phyloP scores from a whole-genome alignment of 2,888 invertebrate species.

The Druceiella hillmani region DNA sequence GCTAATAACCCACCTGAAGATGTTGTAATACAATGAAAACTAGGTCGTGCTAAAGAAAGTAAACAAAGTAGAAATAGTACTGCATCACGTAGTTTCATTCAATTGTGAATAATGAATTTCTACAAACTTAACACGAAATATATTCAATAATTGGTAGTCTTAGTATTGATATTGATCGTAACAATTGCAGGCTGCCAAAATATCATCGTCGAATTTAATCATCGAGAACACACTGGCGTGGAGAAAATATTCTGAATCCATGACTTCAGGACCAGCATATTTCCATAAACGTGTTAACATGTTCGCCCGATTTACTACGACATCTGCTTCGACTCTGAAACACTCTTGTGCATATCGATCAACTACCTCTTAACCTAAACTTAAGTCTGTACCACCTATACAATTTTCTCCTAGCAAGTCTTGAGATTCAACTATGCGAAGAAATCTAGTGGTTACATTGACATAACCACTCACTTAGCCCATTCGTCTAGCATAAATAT shows the following conservation, averaged over 20 bases:
- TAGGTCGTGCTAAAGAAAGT: no score
- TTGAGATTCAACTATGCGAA: conserved; percentile 76
- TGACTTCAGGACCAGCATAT: conserved; percentile 61
- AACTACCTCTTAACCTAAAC: conserved; percentile 79
- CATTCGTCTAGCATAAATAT: no score
- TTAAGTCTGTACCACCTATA: conserved; percentile 74
- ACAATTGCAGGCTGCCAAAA: conserved; percentile 83
- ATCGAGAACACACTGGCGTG: conserved; percentile 75
- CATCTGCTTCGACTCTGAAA: conserved; percentile 74
- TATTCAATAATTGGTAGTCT: conserved; percentile 58
- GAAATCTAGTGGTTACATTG: conserved; percentile 74
- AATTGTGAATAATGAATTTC: no score
- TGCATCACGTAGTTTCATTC: no score
- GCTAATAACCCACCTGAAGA: no score
- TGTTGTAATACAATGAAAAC: no score
- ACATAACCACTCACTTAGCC: conserved; percentile 18
- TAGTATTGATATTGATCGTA: conserved; percentile 76
- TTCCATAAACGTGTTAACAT: conserved; percentile 80
- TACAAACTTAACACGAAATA: no score
- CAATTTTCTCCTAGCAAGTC: conserved; percentile 76
- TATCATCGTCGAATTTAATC: conserved; percentile 81
- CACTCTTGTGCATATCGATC: conserved; percentile 79
- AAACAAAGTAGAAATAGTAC: no score
- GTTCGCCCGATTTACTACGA: conserved; percentile 80
- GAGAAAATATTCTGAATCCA: conserved; percentile 69